A percentile compares a stretch with the other conserved stretches of the same genome.
These are phyloP conservation scores for Melanerpes formicivorus DNA, from an alignment of 2,113 vertebrate species.

Conservation along the genomic window DNA sequence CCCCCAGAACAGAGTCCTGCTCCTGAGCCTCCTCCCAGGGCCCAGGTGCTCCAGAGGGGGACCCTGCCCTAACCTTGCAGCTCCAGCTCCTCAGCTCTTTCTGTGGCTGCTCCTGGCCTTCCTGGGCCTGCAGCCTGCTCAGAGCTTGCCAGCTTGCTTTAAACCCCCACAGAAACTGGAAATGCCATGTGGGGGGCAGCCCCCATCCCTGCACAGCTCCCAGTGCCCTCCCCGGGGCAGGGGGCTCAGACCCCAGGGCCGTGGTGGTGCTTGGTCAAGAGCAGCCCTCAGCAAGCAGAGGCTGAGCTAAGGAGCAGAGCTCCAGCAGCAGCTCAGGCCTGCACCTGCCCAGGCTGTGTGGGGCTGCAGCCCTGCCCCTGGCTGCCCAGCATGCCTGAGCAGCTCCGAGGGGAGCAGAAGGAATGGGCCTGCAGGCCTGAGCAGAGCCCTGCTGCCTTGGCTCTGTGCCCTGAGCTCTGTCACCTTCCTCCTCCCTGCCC, in stretches of 20 bases:
- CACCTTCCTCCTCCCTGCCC: not conserved
- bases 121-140: not conserved
- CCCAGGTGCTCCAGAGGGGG: not conserved
- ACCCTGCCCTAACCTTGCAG: not conserved
- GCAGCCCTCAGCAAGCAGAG: not conserved
- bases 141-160: not conserved
- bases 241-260: not conserved
- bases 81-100: not conserved
- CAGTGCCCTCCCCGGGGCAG: not conserved
- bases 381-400: not conserved
- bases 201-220: not conserved
- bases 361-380: not conserved
- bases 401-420: not conserved
- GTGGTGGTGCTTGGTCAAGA: not conserved
- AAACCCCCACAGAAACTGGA: not conserved
- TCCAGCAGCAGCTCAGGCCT: not conserved
- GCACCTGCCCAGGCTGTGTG: not conserved
- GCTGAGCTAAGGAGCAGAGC: not conserved
- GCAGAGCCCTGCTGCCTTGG: fast-evolving
- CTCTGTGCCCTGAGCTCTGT: not conserved
- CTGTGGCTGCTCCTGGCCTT: not conserved
- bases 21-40: not conserved
- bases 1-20: not conserved
- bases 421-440: not conserved
- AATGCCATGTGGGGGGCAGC: not conserved